Evolutionary conservation across 2,888 invertebrate genomes (phyloP).

Genomic region (Odontocolon sp.): DNA sequence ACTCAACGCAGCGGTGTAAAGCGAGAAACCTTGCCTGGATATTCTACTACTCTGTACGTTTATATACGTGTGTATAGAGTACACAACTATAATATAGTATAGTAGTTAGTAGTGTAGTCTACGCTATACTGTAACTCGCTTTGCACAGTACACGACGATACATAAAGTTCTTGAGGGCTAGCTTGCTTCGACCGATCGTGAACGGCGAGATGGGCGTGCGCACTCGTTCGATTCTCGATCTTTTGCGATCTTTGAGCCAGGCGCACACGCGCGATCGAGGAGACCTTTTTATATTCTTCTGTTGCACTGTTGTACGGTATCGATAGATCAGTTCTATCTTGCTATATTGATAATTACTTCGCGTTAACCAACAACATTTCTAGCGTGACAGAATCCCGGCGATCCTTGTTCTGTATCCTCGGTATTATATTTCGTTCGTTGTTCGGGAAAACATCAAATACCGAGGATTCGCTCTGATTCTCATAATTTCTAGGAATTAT

Average conservation of each 20-base stretch:
- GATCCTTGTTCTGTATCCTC: background rate
- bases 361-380: slow-evolving; percentile 47
- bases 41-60: slow-evolving; percentile 43
- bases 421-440: slow-evolving; percentile 19
- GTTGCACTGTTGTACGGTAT: slow-evolving; percentile 4
- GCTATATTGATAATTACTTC: slow-evolving; percentile 60
- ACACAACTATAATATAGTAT: background rate
- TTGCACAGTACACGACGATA: background rate
- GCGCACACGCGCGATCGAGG: slow-evolving; percentile 16
- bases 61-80: slow-evolving; percentile 3
- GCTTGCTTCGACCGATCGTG: slow-evolving; percentile 32
- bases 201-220: slow-evolving; percentile 31
- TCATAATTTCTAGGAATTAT: slow-evolving; percentile 20
- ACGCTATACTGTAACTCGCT: slow-evolving; percentile 5
- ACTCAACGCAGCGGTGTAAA: slow-evolving; percentile 55
- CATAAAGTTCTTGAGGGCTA: slow-evolving; percentile 5
- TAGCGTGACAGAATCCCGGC: slow-evolving; percentile 33
- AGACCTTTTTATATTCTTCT: slow-evolving; percentile 52
- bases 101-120: background rate
- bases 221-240: slow-evolving; percentile 48
- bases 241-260: slow-evolving; percentile 50
- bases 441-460: background rate
- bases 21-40: slow-evolving; percentile 54
- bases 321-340: slow-evolving; percentile 20
- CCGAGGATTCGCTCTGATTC: slow-evolving; percentile 26